Evolutionary conservation across 2,888 invertebrate genomes (phyloP), one percentile per base, ranked within the genome.

Genomic region (Callyntrura guangdongensis): DNA sequence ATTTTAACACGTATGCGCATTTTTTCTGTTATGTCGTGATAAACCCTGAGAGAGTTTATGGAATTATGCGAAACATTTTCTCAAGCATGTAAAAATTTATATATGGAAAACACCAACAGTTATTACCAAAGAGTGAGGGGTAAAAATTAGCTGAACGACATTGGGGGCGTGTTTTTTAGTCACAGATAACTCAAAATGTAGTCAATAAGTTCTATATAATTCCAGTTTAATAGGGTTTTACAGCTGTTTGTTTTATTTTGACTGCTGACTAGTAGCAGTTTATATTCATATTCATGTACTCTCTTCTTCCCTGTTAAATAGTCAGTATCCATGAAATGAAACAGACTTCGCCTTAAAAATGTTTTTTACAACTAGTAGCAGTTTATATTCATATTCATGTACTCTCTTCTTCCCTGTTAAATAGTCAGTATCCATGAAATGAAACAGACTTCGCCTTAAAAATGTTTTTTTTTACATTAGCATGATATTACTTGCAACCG

Each of bases 121-220:
- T 79, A 56, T 49, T 14, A 79, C 20, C 17, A 74, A 2, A 36
- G 25, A 20, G n/a, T 69, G 36, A 2, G 45, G 11, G 36, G 45
- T 53, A 79, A n/a, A 79, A 77, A 77, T 79, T 79, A 79, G 56
- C 77, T 3, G 77, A 79, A 12, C 14, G 74, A 47, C 17, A 47
- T 25, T 25, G 36, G 64, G 64, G 64, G 64, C 9, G 64, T 64
- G 64, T 25, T 17, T 59, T 59, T n/a, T 14, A 6, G 17, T 59
- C 64, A 25, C 22, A 25, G 14, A 64, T 22, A 64, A 22, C 22
- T 14, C 25, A 64, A 12, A 25, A 64, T 22, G 5, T 12, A 12
- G 64, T 17, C n/a, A 59, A 14, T 36, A 36, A 17, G 1, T 59
- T 59, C 59, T 17, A 59, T 17, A 59, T 36, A 36, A 36, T 36